Conservation (phyloP, 2,888 invertebrate species). For the Callosobruchus maculatus region DNA sequence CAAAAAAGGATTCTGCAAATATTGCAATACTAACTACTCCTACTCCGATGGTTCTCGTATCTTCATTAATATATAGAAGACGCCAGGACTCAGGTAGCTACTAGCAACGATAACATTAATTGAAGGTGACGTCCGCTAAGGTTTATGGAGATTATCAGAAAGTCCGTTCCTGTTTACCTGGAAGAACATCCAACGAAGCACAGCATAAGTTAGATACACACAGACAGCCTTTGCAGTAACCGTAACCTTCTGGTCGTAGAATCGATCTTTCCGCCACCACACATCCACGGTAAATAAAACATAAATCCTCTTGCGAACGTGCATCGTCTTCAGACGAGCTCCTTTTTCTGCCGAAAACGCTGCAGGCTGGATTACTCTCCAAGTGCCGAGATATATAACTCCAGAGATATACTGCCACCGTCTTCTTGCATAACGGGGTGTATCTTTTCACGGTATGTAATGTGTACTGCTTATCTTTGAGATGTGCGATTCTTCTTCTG, state of each 20-base stretch:
- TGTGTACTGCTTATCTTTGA: background rate
- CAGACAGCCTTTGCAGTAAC: background rate
- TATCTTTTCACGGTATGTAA: background rate
- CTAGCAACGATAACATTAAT: no score
- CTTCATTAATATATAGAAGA: no score
- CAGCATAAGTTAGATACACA: background rate
- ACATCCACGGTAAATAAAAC: background rate
- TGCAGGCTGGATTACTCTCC: background rate
- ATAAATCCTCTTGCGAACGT: background rate
- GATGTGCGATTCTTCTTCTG: background rate
- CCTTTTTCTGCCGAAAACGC: background rate
- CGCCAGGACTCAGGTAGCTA: no score
- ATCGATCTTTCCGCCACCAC: background rate
- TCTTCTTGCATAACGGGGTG: background rate
- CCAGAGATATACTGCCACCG: background rate
- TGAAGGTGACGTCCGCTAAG: no score
- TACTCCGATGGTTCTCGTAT: no score
- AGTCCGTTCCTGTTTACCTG: background rate
- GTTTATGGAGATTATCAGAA: no score
- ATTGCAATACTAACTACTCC: no score
- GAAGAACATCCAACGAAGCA: background rate
- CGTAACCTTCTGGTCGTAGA: background rate
- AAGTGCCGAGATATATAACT: background rate
- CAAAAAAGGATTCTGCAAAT: no score
- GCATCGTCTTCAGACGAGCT: background rate